Evolutionary conservation across 2,113 vertebrate species (phyloP).

Genomic region (Propithecus coquereli): DNA sequence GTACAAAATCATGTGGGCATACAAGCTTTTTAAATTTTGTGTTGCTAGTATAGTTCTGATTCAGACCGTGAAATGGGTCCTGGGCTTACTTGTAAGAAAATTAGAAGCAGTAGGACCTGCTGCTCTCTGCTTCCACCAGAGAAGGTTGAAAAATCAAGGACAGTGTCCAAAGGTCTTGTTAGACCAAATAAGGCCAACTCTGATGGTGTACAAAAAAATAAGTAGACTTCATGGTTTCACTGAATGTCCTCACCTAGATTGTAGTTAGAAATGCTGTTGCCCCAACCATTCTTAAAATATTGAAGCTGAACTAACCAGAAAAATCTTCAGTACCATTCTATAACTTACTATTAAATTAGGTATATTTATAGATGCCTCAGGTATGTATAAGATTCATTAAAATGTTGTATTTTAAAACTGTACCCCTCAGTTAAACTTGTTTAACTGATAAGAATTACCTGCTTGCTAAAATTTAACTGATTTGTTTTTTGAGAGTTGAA

Average conservation of each 20-base stretch:
- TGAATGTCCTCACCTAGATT: accelerated
- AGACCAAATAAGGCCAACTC: background rate
- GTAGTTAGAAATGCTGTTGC: background rate
- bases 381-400: background rate
- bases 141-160: accelerated
- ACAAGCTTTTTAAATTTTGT: background rate
- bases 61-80: accelerated
- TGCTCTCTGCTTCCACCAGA: background rate
- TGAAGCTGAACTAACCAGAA: no score
- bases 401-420: background rate
- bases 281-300: background rate
- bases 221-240: accelerated
- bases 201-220: no score
- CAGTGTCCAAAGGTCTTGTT: accelerated
- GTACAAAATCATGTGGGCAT: accelerated
- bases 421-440: background rate
- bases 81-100: background rate
- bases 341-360: background rate
- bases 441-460: background rate
- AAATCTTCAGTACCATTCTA: accelerated
- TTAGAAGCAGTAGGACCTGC: accelerated
- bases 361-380: accelerated
- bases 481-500: background rate
- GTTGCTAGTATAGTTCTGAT: background rate
- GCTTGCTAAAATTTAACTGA: background rate